A percentile compares a stretch with the other conserved stretches of the same genome.
phyloP scores from a whole-genome alignment of 2,888 invertebrate genomes.

The Desoria tigrina region DNA sequence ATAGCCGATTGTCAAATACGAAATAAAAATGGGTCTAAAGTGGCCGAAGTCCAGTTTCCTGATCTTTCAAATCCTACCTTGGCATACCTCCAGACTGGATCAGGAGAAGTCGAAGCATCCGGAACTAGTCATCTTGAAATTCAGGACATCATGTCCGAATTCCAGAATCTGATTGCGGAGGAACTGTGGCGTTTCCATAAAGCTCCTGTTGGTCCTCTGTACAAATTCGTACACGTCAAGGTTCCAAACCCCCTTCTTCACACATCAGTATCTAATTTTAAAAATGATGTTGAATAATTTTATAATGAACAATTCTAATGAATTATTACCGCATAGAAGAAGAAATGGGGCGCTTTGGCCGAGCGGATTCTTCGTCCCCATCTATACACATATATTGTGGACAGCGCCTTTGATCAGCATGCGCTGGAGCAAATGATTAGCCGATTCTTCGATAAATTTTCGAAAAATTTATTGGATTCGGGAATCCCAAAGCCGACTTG shows the following conservation, averaged over 20 bases:
- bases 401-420: neutral
- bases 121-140: neutral
- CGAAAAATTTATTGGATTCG: no score
- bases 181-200: neutral
- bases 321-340: neutral
- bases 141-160: neutral
- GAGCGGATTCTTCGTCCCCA: neutral
- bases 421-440: no score
- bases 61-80: no score
- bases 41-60: no score
- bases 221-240: neutral
- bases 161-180: neutral
- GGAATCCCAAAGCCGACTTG: no score
- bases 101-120: no score
- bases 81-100: no score
- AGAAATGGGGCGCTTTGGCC: neutral
- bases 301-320: neutral
- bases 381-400: constrained; percentile 5
- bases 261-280: neutral
- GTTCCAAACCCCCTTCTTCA: neutral
- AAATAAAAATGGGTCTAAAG: no score
- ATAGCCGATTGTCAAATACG: no score
- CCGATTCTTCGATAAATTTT: no score
- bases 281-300: no score
- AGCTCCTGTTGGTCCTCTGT: neutral